A percentile compares a stretch with the other conserved stretches of the same genome.
These are phyloP conservation scores for Bombylius major DNA, from an alignment of 2,888 invertebrate genomes.

Conservation along the genomic window DNA sequence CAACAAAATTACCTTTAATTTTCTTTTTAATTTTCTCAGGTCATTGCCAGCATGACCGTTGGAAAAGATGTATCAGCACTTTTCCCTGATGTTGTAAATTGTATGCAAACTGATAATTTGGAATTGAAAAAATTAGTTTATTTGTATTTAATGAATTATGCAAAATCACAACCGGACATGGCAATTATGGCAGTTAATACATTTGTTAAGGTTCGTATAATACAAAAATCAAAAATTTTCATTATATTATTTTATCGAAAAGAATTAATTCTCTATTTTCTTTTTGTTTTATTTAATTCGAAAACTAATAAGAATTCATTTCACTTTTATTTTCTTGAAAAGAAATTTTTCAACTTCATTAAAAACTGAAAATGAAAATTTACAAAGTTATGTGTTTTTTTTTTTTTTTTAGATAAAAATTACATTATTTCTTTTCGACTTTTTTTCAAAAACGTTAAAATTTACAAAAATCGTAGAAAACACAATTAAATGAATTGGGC, in stretches of 20 bases:
- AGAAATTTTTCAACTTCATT: too few relatives aligned
- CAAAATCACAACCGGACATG: slow-evolving; percentile 99
- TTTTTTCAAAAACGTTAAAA: not conserved
- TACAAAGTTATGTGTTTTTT: slow-evolving; percentile 14
- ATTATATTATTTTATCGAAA: not conserved
- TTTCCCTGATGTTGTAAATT: slow-evolving; percentile 99
- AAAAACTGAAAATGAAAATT: not conserved
- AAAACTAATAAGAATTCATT: too few relatives aligned
- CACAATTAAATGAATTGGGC: not conserved
- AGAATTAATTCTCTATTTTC: not conserved
- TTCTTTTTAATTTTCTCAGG: slow-evolving; percentile 41
- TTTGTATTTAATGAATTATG: slow-evolving; percentile 98
- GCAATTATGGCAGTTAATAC: slow-evolving; percentile 99
- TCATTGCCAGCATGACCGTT: slow-evolving; percentile 99
- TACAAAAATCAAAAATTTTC: not conserved
- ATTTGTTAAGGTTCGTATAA: slow-evolving; percentile 83
- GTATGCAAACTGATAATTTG: slow-evolving; percentile 99
- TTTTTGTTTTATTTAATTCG: not conserved
- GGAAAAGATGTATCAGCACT: slow-evolving; percentile 98
- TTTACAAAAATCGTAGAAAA: not conserved
- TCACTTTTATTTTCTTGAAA: not conserved
- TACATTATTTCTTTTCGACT: too few relatives aligned
- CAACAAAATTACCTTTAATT: not conserved
- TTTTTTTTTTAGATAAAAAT: too few relatives aligned
- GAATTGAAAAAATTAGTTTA: slow-evolving; percentile 98